These are phyloP conservation scores for Noctua fimbriata DNA, from an alignment of 2,888 invertebrate species.

Conservation along the genomic window DNA sequence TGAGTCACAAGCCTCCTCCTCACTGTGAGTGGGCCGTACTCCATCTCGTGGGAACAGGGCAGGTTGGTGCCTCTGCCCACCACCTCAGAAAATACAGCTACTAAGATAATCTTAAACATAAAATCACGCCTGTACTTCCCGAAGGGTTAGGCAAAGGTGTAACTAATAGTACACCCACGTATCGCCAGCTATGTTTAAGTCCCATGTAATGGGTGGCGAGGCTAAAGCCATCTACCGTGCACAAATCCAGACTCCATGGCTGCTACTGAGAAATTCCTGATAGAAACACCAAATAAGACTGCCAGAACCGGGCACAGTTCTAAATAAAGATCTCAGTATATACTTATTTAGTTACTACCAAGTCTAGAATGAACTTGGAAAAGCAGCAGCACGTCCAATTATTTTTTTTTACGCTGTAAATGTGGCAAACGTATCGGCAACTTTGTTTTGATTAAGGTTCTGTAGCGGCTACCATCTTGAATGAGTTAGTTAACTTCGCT, in stretches of 20 bases:
- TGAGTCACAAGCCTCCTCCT: neutral
- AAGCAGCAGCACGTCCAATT: conserved; percentile 11
- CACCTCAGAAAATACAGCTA: too few relatives aligned
- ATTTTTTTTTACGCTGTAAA: conserved; percentile 31
- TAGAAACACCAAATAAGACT: too few relatives aligned
- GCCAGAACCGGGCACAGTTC: neutral
- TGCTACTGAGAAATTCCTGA: too few relatives aligned
- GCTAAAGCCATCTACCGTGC: too few relatives aligned
- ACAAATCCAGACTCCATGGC: too few relatives aligned
- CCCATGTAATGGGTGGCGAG: too few relatives aligned
- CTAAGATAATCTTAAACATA: too few relatives aligned
- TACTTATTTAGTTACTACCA: conserved; percentile 13
- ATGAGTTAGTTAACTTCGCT: conserved; percentile 39
- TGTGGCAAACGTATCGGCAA: conserved; percentile 36
- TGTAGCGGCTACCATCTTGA: conserved; percentile 12
- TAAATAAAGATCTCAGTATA: conserved; percentile 41
- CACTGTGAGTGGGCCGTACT: neutral
- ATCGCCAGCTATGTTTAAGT: too few relatives aligned
- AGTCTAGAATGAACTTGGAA: conserved; percentile 27
- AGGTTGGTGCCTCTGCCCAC: neutral
- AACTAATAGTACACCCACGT: too few relatives aligned
- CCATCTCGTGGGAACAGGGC: neutral
- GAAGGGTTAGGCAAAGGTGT: too few relatives aligned
- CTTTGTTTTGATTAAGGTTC: conserved; percentile 49
- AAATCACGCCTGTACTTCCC: too few relatives aligned